Conservation (phyloP, 1,140 invertebrate genomes). For the Potamilus streckersoni region DNA sequence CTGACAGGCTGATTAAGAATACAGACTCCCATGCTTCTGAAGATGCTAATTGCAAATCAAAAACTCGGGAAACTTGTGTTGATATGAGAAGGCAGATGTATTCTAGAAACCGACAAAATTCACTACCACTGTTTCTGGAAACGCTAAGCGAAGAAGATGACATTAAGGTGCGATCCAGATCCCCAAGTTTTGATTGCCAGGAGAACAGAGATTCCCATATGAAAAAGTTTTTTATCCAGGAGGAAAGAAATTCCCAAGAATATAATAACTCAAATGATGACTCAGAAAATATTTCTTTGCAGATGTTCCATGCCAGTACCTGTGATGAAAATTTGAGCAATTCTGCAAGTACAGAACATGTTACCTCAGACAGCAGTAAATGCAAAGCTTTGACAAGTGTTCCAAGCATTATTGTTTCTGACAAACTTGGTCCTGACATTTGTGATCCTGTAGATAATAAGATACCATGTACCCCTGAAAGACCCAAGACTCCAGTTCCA, state of each 20-base stretch:
- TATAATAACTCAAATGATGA: conserved; percentile 6
- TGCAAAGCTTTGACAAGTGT: background rate
- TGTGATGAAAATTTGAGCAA: no score
- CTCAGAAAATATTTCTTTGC: background rate
- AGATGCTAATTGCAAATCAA: no score
- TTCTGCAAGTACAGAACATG: no score
- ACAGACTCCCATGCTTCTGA: no score
- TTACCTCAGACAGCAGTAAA: no score
- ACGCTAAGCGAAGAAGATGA: conserved; percentile 59
- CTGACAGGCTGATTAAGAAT: no score
- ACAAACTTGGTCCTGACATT: background rate
- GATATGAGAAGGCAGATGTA: conserved; percentile 44
- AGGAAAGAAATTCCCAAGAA: background rate
- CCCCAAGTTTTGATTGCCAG: conserved; percentile 21
- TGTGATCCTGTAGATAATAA: no score
- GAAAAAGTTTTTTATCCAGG: conserved; percentile 19
- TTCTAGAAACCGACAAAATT: conserved; percentile 49
- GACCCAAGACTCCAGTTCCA: conserved; percentile 5
- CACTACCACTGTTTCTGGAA: conserved; percentile 57
- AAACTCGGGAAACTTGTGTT: background rate
- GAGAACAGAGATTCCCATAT: conserved; percentile 7
- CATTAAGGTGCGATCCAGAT: conserved; percentile 27
- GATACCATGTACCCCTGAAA: background rate
- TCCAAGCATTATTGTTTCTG: conserved; percentile 26
- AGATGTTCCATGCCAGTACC: no score